Evolutionary conservation across 2,797 vertebrate species (phyloP).

Genomic region (Paguma larvata): DNA sequence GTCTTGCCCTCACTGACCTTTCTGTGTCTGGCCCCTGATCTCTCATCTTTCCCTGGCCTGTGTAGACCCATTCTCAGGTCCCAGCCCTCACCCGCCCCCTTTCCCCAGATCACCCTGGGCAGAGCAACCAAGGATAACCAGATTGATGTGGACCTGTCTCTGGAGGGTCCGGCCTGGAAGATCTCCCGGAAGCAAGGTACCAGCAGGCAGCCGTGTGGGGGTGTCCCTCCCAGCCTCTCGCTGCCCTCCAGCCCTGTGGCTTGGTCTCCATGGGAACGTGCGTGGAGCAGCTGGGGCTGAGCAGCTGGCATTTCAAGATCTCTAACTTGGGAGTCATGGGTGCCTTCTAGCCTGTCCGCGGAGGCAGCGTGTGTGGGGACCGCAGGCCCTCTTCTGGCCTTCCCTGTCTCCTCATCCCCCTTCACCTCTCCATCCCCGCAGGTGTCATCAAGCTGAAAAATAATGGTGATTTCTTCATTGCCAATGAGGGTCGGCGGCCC

Average conservation of each 20-base stretch:
- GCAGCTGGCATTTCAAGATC: background rate
- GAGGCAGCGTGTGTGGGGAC: background rate
- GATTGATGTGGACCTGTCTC: slow-evolving; percentile 96
- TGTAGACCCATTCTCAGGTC: background rate
- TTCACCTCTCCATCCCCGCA: slow-evolving; percentile 69
- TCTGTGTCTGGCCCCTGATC: background rate
- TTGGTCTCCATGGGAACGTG: background rate
- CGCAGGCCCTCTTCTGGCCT: background rate
- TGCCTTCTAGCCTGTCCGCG: background rate
- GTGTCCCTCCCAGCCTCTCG: background rate
- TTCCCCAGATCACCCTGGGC: slow-evolving; percentile 94
- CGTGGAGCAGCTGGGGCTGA: background rate
- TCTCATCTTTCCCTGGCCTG: background rate
- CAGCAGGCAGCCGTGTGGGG: background rate
- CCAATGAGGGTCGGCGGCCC: slow-evolving; percentile 96
- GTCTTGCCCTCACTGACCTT: background rate
- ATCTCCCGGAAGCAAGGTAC: slow-evolving; percentile 98
- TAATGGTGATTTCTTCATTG: slow-evolving; percentile 98
- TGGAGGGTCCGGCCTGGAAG: slow-evolving; percentile 98
- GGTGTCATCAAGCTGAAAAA: slow-evolving; percentile 98
- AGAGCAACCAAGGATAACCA: slow-evolving; percentile 99
- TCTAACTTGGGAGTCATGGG: background rate
- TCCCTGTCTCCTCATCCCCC: rapidly evolving
- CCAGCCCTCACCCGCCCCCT: slow-evolving; percentile 35
- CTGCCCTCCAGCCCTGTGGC: background rate